Conservation (phyloP, 2,888 invertebrate species). For the Nomada hirtipes region DNA sequence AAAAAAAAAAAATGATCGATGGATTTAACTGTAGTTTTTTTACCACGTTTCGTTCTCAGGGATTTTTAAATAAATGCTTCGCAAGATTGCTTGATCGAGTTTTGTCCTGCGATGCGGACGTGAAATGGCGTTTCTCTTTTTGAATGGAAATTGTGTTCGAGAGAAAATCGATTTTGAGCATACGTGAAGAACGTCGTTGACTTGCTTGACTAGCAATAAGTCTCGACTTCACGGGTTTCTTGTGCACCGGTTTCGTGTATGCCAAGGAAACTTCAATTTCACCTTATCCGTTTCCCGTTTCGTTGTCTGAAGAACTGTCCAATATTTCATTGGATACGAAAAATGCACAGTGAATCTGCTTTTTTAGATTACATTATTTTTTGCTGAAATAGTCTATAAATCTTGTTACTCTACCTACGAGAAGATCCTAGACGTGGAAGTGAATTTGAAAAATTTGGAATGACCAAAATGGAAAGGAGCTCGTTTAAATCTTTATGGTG, state of each 20-base stretch:
- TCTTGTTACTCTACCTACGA: not conserved
- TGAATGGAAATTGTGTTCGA: not conserved
- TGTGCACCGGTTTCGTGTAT: not conserved
- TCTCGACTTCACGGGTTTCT: slow-evolving; percentile 4
- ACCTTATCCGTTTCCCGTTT: not conserved
- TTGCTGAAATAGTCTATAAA: not conserved
- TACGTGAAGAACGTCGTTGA: not conserved
- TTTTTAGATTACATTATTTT: not conserved
- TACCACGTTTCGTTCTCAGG: too few relatives aligned
- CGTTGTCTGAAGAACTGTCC: not conserved
- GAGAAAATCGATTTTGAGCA: slow-evolving; percentile 11
- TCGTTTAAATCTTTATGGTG: too few relatives aligned
- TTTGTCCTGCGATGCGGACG: too few relatives aligned
- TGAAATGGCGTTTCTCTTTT: not conserved
- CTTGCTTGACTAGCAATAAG: slow-evolving; percentile 19
- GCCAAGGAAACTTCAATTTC: not conserved
- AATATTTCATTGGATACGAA: not conserved
- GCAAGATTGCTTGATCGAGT: too few relatives aligned
- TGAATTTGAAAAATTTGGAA: not conserved
- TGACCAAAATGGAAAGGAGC: not conserved
- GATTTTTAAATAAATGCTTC: too few relatives aligned
- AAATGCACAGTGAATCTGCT: not conserved
- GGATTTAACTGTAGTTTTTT: too few relatives aligned
- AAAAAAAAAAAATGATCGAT: too few relatives aligned
- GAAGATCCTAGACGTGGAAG: not conserved